Evolutionary conservation across 2,797 vertebrate species (phyloP), one percentile per base, ranked within the genome.

Genomic region (Gambusia yucatana): DNA sequence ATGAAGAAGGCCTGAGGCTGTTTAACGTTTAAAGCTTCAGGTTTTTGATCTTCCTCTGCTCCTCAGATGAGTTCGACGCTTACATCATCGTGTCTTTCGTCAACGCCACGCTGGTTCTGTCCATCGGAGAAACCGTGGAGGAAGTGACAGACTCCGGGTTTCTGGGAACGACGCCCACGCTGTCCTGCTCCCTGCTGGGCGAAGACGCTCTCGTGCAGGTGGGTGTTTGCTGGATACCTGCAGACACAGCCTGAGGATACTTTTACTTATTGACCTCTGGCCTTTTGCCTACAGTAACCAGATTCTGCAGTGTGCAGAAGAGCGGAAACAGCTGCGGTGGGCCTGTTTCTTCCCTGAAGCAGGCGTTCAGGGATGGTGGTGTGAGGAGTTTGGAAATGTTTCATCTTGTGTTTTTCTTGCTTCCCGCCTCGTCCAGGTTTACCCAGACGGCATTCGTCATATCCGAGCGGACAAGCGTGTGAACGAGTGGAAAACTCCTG

Each of bases 61-160:
- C 14, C 16, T 75, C 89, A 99, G 98, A 99, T 92, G 98, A 99
- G 81, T 99, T 98, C 91, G 98, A 99, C 72, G 98, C 98, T 69
- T 99, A 99, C 87, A 99, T 99, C 95, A 99, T 99, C 0, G 98
- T 99, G 80, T 99, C 98, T 85, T 99, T 99, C 95, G 98, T 99
- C 82, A 99, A 99, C 10, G 98, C 98, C 89, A 99, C 98, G 0
- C 95, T 99, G 91, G 98, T 99, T 8, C 94, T 99, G 65, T 99
- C 98, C 79, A 99, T 99, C 0, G 98, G 98, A 55, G 98, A 99
- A 93, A 99, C 98, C 16, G 98, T 99, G 75, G 98, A 99, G 88
- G 98, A 99, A 96, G 98, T 99, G 90, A 99, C 98, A 1, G 98
- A 99, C 78, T 99, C 98, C 1, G 98, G 98, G 0, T 99, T 99